Evolutionary conservation across 2,113 vertebrate genomes (phyloP).

Genomic region (Erythrocebus patas): DNA sequence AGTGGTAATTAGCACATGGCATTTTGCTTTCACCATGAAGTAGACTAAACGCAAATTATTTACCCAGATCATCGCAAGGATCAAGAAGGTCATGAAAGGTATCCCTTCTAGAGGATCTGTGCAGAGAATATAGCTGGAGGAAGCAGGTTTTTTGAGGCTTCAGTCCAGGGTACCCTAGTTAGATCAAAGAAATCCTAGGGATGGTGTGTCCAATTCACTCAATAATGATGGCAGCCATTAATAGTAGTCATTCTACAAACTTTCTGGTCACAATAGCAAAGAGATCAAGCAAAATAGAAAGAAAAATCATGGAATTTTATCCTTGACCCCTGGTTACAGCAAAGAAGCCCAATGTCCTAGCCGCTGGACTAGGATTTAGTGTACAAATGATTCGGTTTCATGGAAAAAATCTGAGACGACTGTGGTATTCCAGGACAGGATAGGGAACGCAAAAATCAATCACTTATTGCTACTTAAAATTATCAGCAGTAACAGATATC

Average conservation of each 20-base stretch:
- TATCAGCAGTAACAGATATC: neutral
- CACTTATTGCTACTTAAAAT: neutral
- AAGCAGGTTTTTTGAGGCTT: neutral
- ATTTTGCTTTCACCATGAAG: conserved; percentile 19
- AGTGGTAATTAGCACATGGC: neutral
- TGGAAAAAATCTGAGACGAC: neutral
- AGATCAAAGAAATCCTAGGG: neutral
- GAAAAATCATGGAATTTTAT: neutral
- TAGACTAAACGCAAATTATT: neutral
- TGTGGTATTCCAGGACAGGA: neutral
- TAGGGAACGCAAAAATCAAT: neutral
- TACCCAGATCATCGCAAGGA: neutral
- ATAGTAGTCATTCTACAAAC: neutral
- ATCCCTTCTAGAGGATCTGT: neutral
- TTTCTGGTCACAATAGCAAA: neutral
- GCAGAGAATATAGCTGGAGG: neutral
- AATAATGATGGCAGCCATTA: neutral
- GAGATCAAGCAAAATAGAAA: conserved; percentile 6
- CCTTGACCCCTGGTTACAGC: neutral
- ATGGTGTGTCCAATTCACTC: neutral
- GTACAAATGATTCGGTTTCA: neutral
- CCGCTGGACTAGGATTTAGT: neutral
- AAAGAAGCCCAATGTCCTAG: neutral
- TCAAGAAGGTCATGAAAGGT: neutral
- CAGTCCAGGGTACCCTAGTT: neutral